Percentiles rank a stretch among this genome's conserved stretches.
Conservation (phyloP, 2,888 invertebrate genomes). For the Smittia aterrima region DNA sequence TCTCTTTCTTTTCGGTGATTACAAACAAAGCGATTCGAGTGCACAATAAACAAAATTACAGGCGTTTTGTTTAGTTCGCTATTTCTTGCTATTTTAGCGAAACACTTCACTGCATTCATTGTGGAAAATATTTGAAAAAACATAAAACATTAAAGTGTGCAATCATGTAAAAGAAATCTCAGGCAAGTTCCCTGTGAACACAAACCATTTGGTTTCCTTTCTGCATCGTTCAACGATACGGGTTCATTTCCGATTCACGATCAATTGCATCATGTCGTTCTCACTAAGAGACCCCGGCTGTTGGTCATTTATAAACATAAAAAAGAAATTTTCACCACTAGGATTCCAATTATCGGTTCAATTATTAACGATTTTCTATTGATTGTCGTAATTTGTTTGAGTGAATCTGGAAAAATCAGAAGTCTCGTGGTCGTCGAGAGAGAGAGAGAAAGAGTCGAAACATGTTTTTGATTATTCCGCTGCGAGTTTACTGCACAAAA, state of each 20-base stretch:
- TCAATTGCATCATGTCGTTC: neutral
- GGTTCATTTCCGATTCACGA: neutral
- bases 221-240: conserved; percentile 5
- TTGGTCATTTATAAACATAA: neutral
- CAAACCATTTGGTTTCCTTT: neutral
- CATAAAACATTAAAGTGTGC: conserved; percentile 25
- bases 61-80: conserved; percentile 13
- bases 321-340: neutral
- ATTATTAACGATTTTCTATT: neutral
- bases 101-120: conserved; percentile 1
- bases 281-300: neutral
- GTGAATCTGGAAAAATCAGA: too few species aligned
- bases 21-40: neutral
- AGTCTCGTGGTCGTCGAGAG: too few species aligned
- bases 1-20: neutral
- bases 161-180: conserved; percentile 26
- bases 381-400: neutral
- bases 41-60: neutral
- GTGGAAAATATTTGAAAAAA: neutral
- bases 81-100: neutral
- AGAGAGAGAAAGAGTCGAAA: too few species aligned
- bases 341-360: neutral
- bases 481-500: conserved; percentile 11
- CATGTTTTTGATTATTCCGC: neutral
- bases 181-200: neutral